Base-by-base conservation (phyloP, 2,113 vertebrate genomes). In the Ramphastos sulfuratus region DNA sequence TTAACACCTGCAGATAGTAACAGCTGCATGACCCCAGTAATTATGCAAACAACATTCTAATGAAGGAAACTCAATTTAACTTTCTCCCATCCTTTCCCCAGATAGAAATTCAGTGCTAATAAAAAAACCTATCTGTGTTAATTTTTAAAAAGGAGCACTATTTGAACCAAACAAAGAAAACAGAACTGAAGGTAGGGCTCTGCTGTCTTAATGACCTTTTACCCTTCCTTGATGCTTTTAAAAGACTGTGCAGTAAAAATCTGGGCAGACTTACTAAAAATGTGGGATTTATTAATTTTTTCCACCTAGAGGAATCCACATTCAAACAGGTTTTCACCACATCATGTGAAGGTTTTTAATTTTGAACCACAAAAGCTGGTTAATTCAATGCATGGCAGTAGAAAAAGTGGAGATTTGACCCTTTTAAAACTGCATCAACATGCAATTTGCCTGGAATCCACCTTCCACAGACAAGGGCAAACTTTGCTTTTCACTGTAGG, bases 1-100 rank as follows among this genome's bases (percentile, higher is more conserved):
- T 92, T 93, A 90, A 82, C 94, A 94, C 80, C 94, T 97, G 95
- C 84, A 71, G 69, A 65, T 33, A 21, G 76, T 79, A 95, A 81
- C 93, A 96, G 95, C 95, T 97, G 96, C 20, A 20, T 86, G 48
- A 79, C 59, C 63, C 87, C 61, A 74, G 80, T 94, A 93, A 97
- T 96, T 92, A 92, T 28, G 72, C 72, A 89, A 96, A 70, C 64
- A 88, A 60, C 24, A 15, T 93, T 94, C 66, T 92, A 96, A 95
- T 92, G 84, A 85, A 95, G 86, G 64, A 94, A 95, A 91, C 80
- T 93, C 77, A 70, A 15, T 82, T 96, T 95, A 91, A 83, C 87
- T 91, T 91, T 39, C 24, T n/a, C 52, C 16, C 9, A 37, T 92
- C n/a, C 54, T 92, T 88, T 84, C 50, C 91, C 76, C 82, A 88